phyloP scores from a whole-genome alignment of 1,140 invertebrate species.

The Anadara kagoshimensis region DNA sequence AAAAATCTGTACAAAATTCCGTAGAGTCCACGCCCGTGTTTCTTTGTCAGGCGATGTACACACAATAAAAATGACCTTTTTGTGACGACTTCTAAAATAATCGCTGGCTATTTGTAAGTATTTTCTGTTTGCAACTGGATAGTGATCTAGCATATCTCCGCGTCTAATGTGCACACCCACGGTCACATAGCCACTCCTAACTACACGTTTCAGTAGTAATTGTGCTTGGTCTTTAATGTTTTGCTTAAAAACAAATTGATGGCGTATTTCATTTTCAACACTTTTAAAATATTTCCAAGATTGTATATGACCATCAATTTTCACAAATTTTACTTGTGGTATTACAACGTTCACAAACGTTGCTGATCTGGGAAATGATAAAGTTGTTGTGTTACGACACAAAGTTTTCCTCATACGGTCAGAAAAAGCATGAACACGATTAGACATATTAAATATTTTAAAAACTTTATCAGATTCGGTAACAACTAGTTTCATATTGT shows the following conservation, averaged over 20 bases:
- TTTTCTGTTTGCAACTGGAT: conserved; percentile 14
- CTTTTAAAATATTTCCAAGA: conserved; percentile 42
- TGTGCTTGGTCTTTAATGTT: conserved; percentile 1
- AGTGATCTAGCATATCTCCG: conserved; percentile 20
- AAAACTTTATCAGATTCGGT: neutral
- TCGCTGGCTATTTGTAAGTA: conserved; percentile 26
- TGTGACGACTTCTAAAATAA: conserved; percentile 21
- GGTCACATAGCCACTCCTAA: neutral
- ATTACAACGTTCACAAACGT: neutral
- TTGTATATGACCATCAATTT: conserved; percentile 31
- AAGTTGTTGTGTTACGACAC: conserved; percentile 4
- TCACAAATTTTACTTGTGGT: neutral
- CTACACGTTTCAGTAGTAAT: neutral
- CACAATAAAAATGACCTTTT: conserved; percentile 18
- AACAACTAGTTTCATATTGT: conserved; percentile 14
- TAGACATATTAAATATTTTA: neutral
- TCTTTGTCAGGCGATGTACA: neutral
- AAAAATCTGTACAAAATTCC: conserved; percentile 4
- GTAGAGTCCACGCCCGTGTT: conserved; percentile 10
- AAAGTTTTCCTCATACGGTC: neutral
- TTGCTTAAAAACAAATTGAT: conserved; percentile 24
- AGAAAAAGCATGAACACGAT: neutral
- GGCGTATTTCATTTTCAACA: conserved; percentile 13
- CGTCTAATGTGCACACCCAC: conserved; percentile 32
- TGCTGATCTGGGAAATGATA: neutral